Conservation (phyloP, 30 jellyfish, hydroid and myxozoan species). For the Turritopsis rubra region DNA sequence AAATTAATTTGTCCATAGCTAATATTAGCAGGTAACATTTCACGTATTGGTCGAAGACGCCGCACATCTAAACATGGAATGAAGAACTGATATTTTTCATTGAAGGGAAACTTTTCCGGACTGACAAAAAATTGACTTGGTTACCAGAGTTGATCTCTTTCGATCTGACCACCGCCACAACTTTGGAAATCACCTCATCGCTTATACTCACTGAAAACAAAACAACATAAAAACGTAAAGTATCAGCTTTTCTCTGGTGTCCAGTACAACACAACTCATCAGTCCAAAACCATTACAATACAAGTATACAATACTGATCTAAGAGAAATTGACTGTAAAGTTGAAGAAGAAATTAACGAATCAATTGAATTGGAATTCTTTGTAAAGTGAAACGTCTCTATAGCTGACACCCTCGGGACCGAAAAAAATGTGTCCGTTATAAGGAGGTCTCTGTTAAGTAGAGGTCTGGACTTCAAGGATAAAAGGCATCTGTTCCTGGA, state of each 20-base stretch:
- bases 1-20: constrained; percentile 54
- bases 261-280: background rate
- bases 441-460: no score
- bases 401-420: no score
- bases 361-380: no score
- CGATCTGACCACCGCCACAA: constrained; percentile 27
- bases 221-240: background rate
- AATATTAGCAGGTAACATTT: constrained; percentile 41
- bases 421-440: no score
- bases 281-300: no score
- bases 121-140: background rate
- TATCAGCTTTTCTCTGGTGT: background rate
- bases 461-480: no score
- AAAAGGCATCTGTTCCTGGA: no score
- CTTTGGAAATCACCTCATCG: constrained; percentile 14
- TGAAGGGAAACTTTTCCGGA: background rate
- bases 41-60: constrained; percentile 48
- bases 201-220: constrained; percentile 32
- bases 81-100: background rate
- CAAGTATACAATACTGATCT: no score
- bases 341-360: no score
- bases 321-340: no score
- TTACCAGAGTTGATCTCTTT: constrained; percentile 36
- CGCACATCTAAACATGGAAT: constrained; percentile 46
- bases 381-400: no score